A percentile compares a stretch with the other conserved stretches of the same genome.
Conservation (phyloP, 2,888 invertebrate genomes). For the Phyllotreta cruciferae region DNA sequence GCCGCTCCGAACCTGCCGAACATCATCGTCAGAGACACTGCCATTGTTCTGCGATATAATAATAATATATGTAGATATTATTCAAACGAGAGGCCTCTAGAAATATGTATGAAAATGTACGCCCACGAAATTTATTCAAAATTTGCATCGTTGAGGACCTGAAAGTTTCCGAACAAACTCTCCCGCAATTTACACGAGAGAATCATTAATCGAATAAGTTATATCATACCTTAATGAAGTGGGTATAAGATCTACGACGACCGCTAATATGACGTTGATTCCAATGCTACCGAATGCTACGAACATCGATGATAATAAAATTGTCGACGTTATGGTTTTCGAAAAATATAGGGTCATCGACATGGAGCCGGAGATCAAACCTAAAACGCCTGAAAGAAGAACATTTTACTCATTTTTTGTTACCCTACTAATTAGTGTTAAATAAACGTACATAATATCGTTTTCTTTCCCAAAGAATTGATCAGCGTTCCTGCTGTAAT, state of each 20-base stretch:
- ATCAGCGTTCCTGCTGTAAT: conserved; percentile 45
- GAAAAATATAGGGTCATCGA: conserved; percentile 51
- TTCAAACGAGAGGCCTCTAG: too few relatives aligned
- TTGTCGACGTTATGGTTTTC: conserved; percentile 58
- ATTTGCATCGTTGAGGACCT: too few relatives aligned
- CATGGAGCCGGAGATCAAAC: conserved; percentile 37
- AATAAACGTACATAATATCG: conserved; percentile 46
- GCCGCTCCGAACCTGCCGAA: conserved; percentile 74
- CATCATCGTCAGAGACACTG: conserved; percentile 75
- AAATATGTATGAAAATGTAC: too few relatives aligned
- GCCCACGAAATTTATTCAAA: too few relatives aligned
- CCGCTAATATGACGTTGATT: conserved; percentile 68
- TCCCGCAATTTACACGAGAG: too few relatives aligned
- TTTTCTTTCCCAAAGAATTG: conserved; percentile 46
- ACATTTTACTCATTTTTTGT: too few relatives aligned
- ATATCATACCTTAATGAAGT: conserved; percentile 71
- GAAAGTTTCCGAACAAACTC: too few relatives aligned
- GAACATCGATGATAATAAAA: conserved; percentile 62
- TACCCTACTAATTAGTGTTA: too few relatives aligned
- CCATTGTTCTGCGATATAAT: conserved; percentile 69
- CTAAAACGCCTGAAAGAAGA: conserved; percentile 41
- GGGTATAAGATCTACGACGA: conserved; percentile 72
- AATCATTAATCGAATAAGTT: too few relatives aligned
- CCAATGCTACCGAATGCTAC: conserved; percentile 65
- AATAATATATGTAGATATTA: too few relatives aligned